These are phyloP conservation scores for Thryonomys swinderianus DNA, from an alignment of 2,113 vertebrate genomes.

Conservation along the genomic window DNA sequence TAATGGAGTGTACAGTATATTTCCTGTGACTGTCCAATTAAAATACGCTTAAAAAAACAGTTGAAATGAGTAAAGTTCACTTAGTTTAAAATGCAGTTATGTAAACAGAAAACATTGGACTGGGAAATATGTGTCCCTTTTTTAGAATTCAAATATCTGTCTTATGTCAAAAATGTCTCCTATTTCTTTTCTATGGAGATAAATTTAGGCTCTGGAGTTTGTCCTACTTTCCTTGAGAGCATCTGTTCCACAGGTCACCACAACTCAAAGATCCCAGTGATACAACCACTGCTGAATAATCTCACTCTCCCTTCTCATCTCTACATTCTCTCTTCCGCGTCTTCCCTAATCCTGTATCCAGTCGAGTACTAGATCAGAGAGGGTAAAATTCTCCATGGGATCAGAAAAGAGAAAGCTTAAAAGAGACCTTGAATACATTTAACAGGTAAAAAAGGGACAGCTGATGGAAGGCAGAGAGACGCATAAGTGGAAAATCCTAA, in stretches of 20 bases:
- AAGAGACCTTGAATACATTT: not conserved
- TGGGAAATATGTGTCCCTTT: not conserved
- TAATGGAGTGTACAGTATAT: not conserved
- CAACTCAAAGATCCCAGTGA: not conserved
- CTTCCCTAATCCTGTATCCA: not conserved
- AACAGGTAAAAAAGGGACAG: not conserved
- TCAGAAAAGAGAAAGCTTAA: not conserved
- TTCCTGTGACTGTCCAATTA: not conserved
- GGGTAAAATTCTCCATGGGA: not conserved
- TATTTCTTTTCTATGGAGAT: not conserved
- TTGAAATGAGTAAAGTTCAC: not conserved
- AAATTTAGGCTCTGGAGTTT: not conserved
- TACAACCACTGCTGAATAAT: not conserved
- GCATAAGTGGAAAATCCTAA: not conserved
- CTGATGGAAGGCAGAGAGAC: not conserved
- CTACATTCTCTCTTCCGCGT: not conserved
- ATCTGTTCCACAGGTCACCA: not conserved
- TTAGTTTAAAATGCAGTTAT: not conserved
- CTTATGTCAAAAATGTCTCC: too few species aligned
- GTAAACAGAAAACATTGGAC: not conserved
- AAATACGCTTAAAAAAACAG: not conserved
- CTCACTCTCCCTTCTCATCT: not conserved
- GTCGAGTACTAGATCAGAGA: not conserved
- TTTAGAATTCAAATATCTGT: not conserved
- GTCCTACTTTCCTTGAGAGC: not conserved